Percentiles rank a stretch among this genome's conserved stretches.
phyloP scores from a whole-genome alignment of 2,888 invertebrate genomes.

The Drosophila prolongata region DNA sequence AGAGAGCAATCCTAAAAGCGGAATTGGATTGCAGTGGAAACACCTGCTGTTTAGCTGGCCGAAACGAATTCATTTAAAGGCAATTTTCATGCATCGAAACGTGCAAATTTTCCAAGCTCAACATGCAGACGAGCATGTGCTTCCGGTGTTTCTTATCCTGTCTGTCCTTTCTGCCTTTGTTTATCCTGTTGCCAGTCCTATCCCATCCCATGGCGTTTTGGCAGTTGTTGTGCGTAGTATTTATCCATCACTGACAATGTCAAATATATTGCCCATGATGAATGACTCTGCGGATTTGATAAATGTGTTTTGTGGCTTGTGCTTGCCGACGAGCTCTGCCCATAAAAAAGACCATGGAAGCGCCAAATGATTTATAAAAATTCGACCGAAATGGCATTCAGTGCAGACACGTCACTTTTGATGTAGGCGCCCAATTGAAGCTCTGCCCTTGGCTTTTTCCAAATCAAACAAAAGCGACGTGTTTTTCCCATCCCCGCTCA shows the following conservation, averaged over 20 bases:
- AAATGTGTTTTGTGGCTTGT: constrained; percentile 79
- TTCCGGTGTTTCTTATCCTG: constrained; percentile 60
- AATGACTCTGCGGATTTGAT: constrained; percentile 81
- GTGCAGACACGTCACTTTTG: constrained; percentile 65
- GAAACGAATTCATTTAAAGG: constrained; percentile 53
- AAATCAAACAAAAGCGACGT: constrained; percentile 64
- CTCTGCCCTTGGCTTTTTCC: constrained; percentile 33
- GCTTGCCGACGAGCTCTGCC: constrained; percentile 23
- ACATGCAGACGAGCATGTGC: constrained; percentile 68
- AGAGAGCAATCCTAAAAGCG: constrained; percentile 9
- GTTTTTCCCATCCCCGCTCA: constrained; percentile 8
- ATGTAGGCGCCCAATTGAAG: constrained; percentile 55
- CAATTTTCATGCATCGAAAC: constrained; percentile 69
- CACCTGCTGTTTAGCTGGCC: constrained; percentile 30
- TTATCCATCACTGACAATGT: constrained; percentile 81
- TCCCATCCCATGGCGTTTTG: constrained; percentile 22
- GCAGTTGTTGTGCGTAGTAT: constrained; percentile 63
- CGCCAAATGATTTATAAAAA: constrained; percentile 81
- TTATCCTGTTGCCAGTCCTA: constrained; percentile 40
- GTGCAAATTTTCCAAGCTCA: constrained; percentile 62
- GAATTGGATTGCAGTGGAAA: constrained; percentile 39
- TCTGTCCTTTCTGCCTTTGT: constrained; percentile 36
- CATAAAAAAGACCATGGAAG: constrained; percentile 51
- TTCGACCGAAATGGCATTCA: constrained; percentile 60
- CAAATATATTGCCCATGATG: constrained; percentile 81